Conservation (phyloP, 2,888 invertebrate genomes). For the Melieria crassipennis region DNA sequence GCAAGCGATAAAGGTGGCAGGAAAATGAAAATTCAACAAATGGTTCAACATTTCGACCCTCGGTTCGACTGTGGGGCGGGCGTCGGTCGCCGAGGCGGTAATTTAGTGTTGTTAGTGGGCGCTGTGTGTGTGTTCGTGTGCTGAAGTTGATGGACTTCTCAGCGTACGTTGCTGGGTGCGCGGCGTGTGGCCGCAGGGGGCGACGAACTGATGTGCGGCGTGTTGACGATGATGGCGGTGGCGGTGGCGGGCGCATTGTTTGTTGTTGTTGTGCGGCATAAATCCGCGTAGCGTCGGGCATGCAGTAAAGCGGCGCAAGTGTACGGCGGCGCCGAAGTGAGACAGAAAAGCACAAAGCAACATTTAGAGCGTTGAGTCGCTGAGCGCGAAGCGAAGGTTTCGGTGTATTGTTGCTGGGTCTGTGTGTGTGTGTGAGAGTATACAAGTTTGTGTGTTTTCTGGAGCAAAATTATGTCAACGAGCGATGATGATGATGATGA, state of each 20-base stretch:
- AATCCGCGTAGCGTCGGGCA: too few relatives aligned
- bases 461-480: conserved; percentile 61
- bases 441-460: conserved; percentile 36
- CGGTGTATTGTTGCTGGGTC: conserved; percentile 14
- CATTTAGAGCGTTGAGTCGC: conserved; percentile 37
- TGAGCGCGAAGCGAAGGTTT: not conserved
- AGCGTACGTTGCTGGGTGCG: too few relatives aligned
- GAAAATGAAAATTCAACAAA: conserved; percentile 53
- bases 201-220: too few relatives aligned
- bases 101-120: not conserved
- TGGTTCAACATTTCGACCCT: conserved; percentile 43
- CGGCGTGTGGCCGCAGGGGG: too few relatives aligned
- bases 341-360: conserved; percentile 20
- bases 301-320: not conserved
- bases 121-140: not conserved
- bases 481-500: conserved; percentile 41
- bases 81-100: conserved; percentile 38
- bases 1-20: not conserved
- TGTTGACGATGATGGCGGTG: too few relatives aligned
- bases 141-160: not conserved
- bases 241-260: too few relatives aligned
- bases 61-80: too few relatives aligned
- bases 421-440: conserved; percentile 31
- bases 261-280: too few relatives aligned
- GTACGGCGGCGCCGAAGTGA: conserved; percentile 5